Evolutionary conservation across 2,888 invertebrate species (phyloP).

Genomic region (Yponomeuta plumbellus): DNA sequence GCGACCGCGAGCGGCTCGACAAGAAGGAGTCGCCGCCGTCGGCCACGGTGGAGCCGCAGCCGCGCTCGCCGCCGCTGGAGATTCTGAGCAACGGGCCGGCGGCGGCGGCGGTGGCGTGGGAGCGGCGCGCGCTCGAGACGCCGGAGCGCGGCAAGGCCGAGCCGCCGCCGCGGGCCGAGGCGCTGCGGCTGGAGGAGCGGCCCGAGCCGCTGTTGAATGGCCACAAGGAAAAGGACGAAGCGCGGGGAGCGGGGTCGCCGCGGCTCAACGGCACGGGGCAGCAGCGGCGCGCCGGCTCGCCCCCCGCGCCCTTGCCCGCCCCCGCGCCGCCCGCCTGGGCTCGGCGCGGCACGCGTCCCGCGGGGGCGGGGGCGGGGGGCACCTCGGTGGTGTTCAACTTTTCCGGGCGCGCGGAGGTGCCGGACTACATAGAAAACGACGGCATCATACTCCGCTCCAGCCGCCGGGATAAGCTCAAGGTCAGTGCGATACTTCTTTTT

Average conservation of each 20-base stretch:
- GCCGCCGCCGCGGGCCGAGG: constrained; percentile 21
- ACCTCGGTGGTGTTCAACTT: constrained; percentile 93
- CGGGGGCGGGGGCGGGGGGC: constrained; percentile 40
- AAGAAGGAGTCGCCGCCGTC: constrained; percentile 16
- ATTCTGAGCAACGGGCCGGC: not conserved
- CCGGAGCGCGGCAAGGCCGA: constrained; percentile 68
- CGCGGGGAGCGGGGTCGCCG: constrained; percentile 21
- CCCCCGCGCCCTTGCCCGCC: constrained; percentile 17
- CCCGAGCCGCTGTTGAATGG: constrained; percentile 40
- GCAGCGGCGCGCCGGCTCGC: constrained; percentile 16
- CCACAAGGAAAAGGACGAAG: not conserved
- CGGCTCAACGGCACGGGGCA: constrained; percentile 43
- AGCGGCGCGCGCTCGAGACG: constrained; percentile 49
- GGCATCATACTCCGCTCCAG: constrained; percentile 82
- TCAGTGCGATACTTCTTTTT: constrained; percentile 64
- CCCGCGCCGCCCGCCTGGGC: constrained; percentile 33
- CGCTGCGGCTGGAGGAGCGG: constrained; percentile 56
- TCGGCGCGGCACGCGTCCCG: constrained; percentile 53
- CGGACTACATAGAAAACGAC: constrained; percentile 94
- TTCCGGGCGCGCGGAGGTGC: constrained; percentile 88
- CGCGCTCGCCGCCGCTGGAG: constrained; percentile 46
- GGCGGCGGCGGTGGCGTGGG: constrained; percentile 21
- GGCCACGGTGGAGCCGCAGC: constrained; percentile 61
- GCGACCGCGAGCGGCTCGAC: constrained; percentile 34
- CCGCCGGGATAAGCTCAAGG: constrained; percentile 84